A percentile compares a stretch with the other conserved stretches of the same genome.
These are phyloP conservation scores for Xestia ashworthii DNA, from an alignment of 2,888 invertebrate genomes.

Conservation along the genomic window DNA sequence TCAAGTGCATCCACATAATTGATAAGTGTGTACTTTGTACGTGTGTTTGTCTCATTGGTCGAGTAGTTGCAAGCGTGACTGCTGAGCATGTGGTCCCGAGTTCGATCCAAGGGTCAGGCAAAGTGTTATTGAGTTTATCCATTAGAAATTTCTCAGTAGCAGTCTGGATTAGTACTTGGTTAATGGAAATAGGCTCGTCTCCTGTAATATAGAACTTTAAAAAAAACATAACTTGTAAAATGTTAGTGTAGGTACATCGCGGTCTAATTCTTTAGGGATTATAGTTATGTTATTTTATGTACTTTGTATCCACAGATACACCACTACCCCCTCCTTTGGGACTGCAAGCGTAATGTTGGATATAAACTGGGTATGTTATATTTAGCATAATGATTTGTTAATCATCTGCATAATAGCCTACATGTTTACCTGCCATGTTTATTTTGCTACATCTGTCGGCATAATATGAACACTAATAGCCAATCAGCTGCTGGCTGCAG, in stretches of 20 bases:
- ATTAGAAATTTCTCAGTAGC: too few relatives aligned
- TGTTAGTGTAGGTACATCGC: too few relatives aligned
- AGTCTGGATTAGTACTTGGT: too few relatives aligned
- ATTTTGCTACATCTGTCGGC: not conserved
- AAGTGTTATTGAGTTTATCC: too few relatives aligned
- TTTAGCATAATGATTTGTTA: not conserved
- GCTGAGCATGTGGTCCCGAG: too few relatives aligned
- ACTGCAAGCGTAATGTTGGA: not conserved
- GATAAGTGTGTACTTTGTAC: not conserved
- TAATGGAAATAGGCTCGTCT: too few relatives aligned
- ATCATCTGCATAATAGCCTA: not conserved
- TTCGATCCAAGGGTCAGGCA: too few relatives aligned
- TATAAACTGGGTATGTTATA: not conserved
- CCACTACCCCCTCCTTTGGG: not conserved
- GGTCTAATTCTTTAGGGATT: too few relatives aligned
- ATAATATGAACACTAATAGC: not conserved
- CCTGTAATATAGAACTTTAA: too few relatives aligned
- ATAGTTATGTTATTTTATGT: not conserved
- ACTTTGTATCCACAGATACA: not conserved
- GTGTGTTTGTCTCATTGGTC: too few relatives aligned
- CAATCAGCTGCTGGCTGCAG: conserved; percentile 10
- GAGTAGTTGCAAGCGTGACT: too few relatives aligned
- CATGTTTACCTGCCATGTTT: conserved; percentile 3
- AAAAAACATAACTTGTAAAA: too few relatives aligned
- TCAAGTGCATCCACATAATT: not conserved